These are phyloP conservation scores for Drosophila nasuta DNA, from an alignment of 1,140 invertebrate genomes.

Conservation along the genomic window DNA sequence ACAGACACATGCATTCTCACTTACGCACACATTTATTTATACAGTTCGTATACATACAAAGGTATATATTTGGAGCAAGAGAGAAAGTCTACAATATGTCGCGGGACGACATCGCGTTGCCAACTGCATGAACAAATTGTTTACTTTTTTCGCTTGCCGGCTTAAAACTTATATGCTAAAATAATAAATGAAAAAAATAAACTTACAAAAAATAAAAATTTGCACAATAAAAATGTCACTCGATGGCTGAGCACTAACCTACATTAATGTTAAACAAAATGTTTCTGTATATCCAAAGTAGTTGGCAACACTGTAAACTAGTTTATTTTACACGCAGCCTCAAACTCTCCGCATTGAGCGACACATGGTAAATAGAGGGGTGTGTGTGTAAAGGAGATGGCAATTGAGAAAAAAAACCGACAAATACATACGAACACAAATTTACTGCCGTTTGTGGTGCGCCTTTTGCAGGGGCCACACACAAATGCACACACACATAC, in stretches of 20 bases:
- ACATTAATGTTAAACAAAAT: constrained; percentile 57
- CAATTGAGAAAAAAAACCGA: constrained; percentile 47
- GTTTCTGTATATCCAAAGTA: constrained; percentile 34
- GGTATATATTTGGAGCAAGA: constrained; percentile 61
- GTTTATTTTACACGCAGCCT: constrained; percentile 47
- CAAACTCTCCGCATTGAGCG: constrained; percentile 42
- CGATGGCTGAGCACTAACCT: constrained; percentile 48
- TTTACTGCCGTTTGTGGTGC: constrained; percentile 48
- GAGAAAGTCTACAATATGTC: constrained; percentile 71
- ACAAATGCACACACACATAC: constrained; percentile 14
- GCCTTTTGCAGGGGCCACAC: constrained; percentile 34
- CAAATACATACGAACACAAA: constrained; percentile 41
- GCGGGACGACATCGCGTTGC: constrained; percentile 32
- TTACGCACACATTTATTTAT: constrained; percentile 5
- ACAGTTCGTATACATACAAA: constrained; percentile 12
- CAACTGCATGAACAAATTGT: constrained; percentile 45
- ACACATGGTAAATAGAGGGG: constrained; percentile 36
- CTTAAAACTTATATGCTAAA: constrained; percentile 14
- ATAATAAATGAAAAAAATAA: no score
- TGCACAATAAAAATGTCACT: constrained; percentile 28
- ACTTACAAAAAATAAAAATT: constrained; percentile 20
- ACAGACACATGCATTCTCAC: constrained; percentile 27
- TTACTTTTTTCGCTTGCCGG: constrained; percentile 50
- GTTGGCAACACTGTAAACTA: constrained; percentile 57
- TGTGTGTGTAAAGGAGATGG: constrained; percentile 46